Base-by-base conservation (phyloP, 2,888 invertebrate genomes). In the Rhagonycha fulva region DNA sequence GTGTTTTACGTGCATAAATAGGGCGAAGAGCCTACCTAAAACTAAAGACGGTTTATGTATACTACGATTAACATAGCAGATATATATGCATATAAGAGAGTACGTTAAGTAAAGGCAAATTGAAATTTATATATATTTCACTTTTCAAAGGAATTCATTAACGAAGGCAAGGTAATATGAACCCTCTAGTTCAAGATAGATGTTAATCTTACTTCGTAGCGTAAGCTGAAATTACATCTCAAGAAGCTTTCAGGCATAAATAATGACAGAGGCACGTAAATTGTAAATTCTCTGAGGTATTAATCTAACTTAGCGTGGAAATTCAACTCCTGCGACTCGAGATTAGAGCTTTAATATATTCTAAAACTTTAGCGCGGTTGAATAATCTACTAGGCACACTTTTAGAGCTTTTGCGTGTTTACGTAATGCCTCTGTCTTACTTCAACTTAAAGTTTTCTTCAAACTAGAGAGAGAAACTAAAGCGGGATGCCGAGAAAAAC, bases 251-350 rank as follows among this genome's bases (percentile, higher is more conserved):
- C 86, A 86, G 86, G 87, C 88, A 88, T 88, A 87, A 88, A 88
- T 88, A 88, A 88, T 86, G 87, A 87, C 86, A 84, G 83, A 84
- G 85, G 85, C 84, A 85, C 85, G 87, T 86, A 87, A 87, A 87
- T 87, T 88, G 86, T 86, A 86, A 87, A 88, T 88, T 87, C 87
- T 87, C 87, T 83, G 84, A 87, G 88, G 88, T 87, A 88, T 88
- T 88, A 88, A 88, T 88, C 88, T 88, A 88, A 88, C 87, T 88
- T 88, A 87, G 87, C 87, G 87, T 87, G 87, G 87, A 88, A 88
- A 88, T 87, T 88, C 87, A 86, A 87, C 87, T 87, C 86, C 86
- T 85, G 87, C 81, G 87, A 87, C 87, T 87, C 85, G 85, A 87
- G 87, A 87, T 87, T 87, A 87, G 86, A 84, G 87, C 87, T 87